These are phyloP conservation scores for Laticauda laticaudata DNA, from an alignment of 2,113 vertebrate species.

Conservation along the genomic window DNA sequence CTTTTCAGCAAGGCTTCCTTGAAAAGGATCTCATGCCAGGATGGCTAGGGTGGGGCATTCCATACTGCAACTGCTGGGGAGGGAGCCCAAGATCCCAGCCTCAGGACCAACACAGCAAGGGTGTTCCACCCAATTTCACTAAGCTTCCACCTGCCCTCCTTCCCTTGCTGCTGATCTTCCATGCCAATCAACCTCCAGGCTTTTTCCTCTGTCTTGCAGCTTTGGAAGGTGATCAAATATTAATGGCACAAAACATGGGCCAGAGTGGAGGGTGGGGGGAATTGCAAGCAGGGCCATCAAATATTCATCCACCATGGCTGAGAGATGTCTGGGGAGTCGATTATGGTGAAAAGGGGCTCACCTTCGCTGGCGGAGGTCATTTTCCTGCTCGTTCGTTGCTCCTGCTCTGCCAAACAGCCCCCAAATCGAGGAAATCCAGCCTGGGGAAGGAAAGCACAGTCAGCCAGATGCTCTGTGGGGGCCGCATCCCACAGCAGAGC, in stretches of 20 bases:
- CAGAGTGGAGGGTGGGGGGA: neutral
- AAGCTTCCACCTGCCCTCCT: neutral
- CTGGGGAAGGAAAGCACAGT: neutral
- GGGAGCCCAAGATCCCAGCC: neutral
- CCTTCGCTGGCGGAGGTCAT: conserved; percentile 32
- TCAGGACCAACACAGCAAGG: neutral
- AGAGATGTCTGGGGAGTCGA: accelerated
- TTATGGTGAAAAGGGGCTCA: neutral
- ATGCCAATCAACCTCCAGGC: accelerated
- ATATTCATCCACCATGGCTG: accelerated
- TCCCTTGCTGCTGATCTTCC: neutral
- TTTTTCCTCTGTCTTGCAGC: neutral
- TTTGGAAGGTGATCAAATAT: neutral
- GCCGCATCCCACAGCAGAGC: accelerated
- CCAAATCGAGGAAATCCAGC: neutral
- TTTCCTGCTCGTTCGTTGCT: neutral
- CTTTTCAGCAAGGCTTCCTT: neutral
- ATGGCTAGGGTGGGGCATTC: neutral
- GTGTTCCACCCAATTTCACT: neutral
- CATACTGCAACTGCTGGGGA: neutral
- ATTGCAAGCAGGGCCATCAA: neutral
- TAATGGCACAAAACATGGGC: accelerated
- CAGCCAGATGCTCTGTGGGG: neutral
- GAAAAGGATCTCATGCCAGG: neutral
- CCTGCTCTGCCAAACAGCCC: neutral